These are phyloP conservation scores for Piprites chloris DNA, from an alignment of 2,113 vertebrate genomes.

Conservation along the genomic window DNA sequence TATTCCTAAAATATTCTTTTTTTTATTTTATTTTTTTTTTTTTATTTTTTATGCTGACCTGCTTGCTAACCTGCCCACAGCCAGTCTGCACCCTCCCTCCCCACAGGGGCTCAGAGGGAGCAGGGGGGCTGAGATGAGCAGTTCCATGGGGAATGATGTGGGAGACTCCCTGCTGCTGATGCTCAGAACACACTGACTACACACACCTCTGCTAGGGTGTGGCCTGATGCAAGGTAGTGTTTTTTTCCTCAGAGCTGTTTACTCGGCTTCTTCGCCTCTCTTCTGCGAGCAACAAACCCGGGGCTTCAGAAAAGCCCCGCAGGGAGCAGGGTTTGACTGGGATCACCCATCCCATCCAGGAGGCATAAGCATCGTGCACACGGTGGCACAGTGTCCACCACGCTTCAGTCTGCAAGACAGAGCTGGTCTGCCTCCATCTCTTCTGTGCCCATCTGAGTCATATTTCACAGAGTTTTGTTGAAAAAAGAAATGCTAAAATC, in stretches of 20 bases:
- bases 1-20: background rate
- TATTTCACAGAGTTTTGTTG: background rate
- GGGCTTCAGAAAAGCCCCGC: background rate
- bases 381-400: background rate
- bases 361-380: background rate
- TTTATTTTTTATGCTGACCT: background rate
- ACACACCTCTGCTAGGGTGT: background rate
- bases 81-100: background rate
- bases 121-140: background rate
- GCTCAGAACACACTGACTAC: background rate
- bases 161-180: background rate
- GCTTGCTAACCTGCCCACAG: background rate
- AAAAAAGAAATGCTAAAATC: background rate
- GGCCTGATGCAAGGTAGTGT: background rate
- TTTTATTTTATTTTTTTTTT: background rate
- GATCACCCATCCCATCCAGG: background rate
- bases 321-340: accelerated
- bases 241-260: accelerated
- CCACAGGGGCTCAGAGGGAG: background rate
- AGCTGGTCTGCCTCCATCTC: background rate
- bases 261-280: background rate
- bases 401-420: background rate
- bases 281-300: background rate
- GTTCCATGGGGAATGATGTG: background rate
- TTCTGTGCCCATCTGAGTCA: background rate